Evolutionary conservation across 30 jellyfish, hydroid and myxozoan species (phyloP), one percentile per base, ranked within the genome.

Genomic region (Aurelia sp.): DNA sequence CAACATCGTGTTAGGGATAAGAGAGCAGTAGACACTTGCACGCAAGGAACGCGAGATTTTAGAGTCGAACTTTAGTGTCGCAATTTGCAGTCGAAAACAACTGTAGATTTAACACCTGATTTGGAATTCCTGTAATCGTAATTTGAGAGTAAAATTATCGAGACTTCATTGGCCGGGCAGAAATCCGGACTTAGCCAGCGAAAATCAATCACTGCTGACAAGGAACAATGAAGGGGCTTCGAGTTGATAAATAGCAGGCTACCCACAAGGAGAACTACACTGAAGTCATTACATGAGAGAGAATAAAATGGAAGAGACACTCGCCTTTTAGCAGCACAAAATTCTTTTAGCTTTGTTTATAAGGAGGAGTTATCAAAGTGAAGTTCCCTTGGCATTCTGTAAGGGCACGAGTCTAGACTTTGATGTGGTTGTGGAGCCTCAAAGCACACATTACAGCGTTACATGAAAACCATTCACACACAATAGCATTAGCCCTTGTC

Each of bases 151-250:
- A 74, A 63, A 76, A 53, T 30, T 60, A 40, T 51, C 73, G 12
- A 70, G 31, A 51, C 73, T 61, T 70, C 40, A 64, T 52, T 78
- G 79, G 61, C 62, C 89, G 80, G 89, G 62, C 81, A 35, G 89
- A 70, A 62, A 82, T 70, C 91, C 91, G 85, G 85, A 71, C 66
- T 82, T 68, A 57, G 71, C 85, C 91, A 70, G 40, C 61, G 85
- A 55, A 62, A 78, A 82, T 82, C 91, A 70, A 82, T 82, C 91
- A 82, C 85, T 68, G 60, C 85, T 82, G 91, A 63, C 73, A 72
- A 30, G 85, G 61, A 78, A 82, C 79, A 82, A 82, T 82, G 68
- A 80, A 21, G 73, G 82, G 51, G 75, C 30, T 55, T 37, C 76
- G 71, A 71, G 59, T 69, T 82, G 91, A 82, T 82, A 69, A 69